Evolutionary conservation across 2,888 invertebrate species (phyloP), one percentile per base, ranked within the genome.

Genomic region (Bellardia pandia): DNA sequence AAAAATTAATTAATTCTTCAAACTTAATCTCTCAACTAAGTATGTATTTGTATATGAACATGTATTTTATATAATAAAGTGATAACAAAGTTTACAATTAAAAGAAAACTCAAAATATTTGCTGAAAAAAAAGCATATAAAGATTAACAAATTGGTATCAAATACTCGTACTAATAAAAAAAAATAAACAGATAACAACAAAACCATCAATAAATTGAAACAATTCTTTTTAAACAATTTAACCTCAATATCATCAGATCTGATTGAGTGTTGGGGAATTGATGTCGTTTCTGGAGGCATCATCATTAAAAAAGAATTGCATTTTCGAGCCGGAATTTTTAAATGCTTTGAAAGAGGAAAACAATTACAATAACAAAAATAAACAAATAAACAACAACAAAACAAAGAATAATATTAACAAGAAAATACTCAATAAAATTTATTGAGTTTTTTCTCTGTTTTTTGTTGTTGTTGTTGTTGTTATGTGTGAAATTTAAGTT

Each of bases 381-480:
- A 66, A 69, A 30, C 8, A 33, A 30, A n/a, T 48, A n/a, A 51
- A 37, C 33, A 69, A 51, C 8, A 51, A 56, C 30, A 45, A 30
- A 40, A 37, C 14, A 16, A 56, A 56, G 8, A 23, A 56, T 14
- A n/a, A 64, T 76, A 71, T 71, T 71, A 53, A 71, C 69, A 56
- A 56, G 40, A 56, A 56, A 23, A 40, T 40, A 51, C 9, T 48
- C 45, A 68, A 60, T 75, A 60, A 75, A 33, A 48, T 75, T 75
- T 56, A 74, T 42, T 58, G 30, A 30, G 45, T 66, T 13, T 45
- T 30, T n/a, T n/a, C n/a, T 14, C 16, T 23, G 11, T 11, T 58
- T 58, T 0, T 45, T 13, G 45, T 45, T 58, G 23, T 45, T 13
- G 45, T 45, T 42, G 9, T 40, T 42, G 33, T 37, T 64, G 40